Evolutionary conservation across 1,140 invertebrate species (phyloP), one percentile per base, ranked within the genome.

Genomic region (Pomacea maculata): DNA sequence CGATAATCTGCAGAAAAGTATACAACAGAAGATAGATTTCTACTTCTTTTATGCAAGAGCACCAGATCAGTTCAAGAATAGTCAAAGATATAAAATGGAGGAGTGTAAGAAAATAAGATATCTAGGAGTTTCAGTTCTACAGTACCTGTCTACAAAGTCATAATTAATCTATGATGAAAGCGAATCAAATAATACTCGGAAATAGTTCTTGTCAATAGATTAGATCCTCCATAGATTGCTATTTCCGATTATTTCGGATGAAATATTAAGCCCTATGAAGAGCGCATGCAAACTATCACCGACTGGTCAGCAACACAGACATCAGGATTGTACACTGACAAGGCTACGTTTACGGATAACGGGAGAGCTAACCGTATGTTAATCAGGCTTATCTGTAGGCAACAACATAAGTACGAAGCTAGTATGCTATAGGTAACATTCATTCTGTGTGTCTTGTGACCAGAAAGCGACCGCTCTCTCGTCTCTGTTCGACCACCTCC

Each of bases 401-500:
- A 65, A 17, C 25, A 25, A 25, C 25, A 25, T 25, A 65, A 19
- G 2, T 65, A 65, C 64, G n/a, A 65, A 65, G 17, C 17, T 65
- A 65, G n/a, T 65, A 7, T 4, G 17, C 64, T 65, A n/a, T n/a
- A 65, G n/a, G 17, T 65, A 25, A 25, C 57, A 52, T 57, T 5
- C 29, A 6, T n/a, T 76, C 11, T 67, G 6, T 15, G 15, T 15
- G 64, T 54, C 34, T 12, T 14, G 21, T 57, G 4, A 64, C 6
- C 65, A 70, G 65, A 54, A 68, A 57, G 21, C 29, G 73, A 54
- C 21, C 67, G 3, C 52, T n/a, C 4, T 14, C 65, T 8, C 67
- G 77, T 57, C 64, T 78, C 10, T 67, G 19, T 71, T 75, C 73
- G 72, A 71, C 72, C 57, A 75, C 45, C 25, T 63, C 55, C 25